A percentile compares a stretch with the other conserved stretches of the same genome.
These are phyloP conservation scores for Synanthedon vespiformis DNA, from an alignment of 2,888 invertebrate genomes.

Conservation along the genomic window DNA sequence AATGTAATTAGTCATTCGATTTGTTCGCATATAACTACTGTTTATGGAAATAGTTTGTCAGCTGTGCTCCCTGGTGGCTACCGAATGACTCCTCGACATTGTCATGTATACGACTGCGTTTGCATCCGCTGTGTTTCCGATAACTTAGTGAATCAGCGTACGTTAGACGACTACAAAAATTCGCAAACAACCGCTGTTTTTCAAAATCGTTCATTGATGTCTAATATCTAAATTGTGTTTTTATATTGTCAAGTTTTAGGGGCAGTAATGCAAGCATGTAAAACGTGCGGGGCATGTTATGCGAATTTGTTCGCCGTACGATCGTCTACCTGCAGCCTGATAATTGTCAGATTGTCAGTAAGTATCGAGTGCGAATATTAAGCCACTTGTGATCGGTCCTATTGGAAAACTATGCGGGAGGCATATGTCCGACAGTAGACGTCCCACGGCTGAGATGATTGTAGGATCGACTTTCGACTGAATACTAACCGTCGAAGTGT, in stretches of 20 bases:
- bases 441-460: no score
- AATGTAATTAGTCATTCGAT: conserved; percentile 51
- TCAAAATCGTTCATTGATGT: conserved; percentile 25
- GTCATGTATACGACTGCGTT: conserved; percentile 25
- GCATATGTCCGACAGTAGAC: no score
- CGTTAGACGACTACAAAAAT: neutral
- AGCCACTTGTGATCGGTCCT: no score
- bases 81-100: conserved; percentile 21
- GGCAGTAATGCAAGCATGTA: conserved; percentile 8
- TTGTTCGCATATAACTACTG: conserved; percentile 36
- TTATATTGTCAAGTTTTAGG: conserved; percentile 29
- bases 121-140: conserved; percentile 61
- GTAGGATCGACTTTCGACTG: no score
- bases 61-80: conserved; percentile 40
- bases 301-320: neutral
- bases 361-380: no score
- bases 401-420: no score
- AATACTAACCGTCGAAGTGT: no score
- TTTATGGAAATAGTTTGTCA: conserved; percentile 54
- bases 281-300: conserved; percentile 15
- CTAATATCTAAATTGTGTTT: conserved; percentile 16
- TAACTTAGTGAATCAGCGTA: conserved; percentile 51
- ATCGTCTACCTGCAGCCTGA: neutral
- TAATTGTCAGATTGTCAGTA: no score
- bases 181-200: neutral